These are phyloP conservation scores for Syngnathoides biaculeatus DNA, from an alignment of 2,113 vertebrate genomes.

Conservation along the genomic window DNA sequence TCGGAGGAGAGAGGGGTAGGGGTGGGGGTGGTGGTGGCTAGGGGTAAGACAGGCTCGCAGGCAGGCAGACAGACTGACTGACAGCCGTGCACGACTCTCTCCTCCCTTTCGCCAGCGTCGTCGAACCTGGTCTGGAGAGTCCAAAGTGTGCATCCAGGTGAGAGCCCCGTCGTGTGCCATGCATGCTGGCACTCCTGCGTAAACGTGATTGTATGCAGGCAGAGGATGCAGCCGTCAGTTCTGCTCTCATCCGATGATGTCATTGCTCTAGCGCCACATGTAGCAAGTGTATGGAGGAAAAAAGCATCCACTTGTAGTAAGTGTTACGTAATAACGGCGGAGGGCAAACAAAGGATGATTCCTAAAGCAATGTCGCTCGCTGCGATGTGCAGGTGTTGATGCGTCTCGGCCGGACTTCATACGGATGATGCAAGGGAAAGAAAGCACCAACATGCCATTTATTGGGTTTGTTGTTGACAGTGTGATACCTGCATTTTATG, in stretches of 20 bases:
- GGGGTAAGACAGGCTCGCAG: not conserved
- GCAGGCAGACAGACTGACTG: conserved; percentile 18
- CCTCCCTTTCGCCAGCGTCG: conserved; percentile 3
- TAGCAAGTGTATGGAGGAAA: conserved; percentile 40
- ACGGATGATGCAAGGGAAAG: conserved; percentile 32
- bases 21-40: too few species aligned
- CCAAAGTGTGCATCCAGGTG: conserved; percentile 28
- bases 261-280: conserved; percentile 70
- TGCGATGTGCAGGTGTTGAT: conserved; percentile 7
- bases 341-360: conserved; percentile 45
- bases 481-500: not conserved
- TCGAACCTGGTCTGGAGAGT: conserved; percentile 2
- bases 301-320: conserved; percentile 62
- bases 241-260: conserved; percentile 62
- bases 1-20: too few species aligned
- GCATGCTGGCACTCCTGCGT: not conserved
- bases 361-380: conserved; percentile 13
- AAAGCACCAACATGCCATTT: conserved; percentile 1
- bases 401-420: not conserved
- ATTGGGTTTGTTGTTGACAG: not conserved
- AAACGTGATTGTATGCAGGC: conserved; percentile 11
- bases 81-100: conserved; percentile 25
- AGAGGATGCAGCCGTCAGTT: conserved; percentile 33
- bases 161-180: conserved; percentile 31
- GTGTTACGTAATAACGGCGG: conserved; percentile 66